These are phyloP conservation scores for Epinotia nisella DNA, from an alignment of 2,888 invertebrate genomes.

Conservation along the genomic window DNA sequence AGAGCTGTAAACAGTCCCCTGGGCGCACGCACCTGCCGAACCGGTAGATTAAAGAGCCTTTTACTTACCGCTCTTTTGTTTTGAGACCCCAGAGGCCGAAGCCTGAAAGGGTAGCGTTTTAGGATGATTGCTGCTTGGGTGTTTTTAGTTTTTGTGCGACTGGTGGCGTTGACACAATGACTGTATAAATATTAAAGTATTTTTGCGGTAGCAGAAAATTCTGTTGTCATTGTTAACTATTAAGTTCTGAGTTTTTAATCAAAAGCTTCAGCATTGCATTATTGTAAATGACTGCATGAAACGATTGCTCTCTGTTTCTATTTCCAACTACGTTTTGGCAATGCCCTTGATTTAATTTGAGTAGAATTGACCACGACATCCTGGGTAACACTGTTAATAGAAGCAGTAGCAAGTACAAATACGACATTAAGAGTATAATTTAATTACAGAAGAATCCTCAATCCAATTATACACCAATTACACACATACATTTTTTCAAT, in stretches of 20 bases:
- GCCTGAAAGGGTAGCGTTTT: slow-evolving; percentile 38
- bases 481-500: too few relatives aligned
- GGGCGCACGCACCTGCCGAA: slow-evolving; percentile 78
- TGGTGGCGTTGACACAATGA: not conserved
- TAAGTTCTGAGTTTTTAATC: not conserved
- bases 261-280: not conserved
- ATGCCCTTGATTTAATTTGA: too few relatives aligned
- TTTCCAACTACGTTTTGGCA: not conserved
- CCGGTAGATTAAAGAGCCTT: slow-evolving; percentile 63
- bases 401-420: too few relatives aligned
- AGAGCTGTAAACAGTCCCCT: slow-evolving; percentile 63
- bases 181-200: not conserved
- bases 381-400: too few relatives aligned
- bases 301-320: not conserved
- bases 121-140: slow-evolving; percentile 32
- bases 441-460: too few relatives aligned
- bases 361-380: too few relatives aligned
- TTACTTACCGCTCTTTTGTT: slow-evolving; percentile 73
- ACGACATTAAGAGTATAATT: too few relatives aligned
- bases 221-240: not conserved
- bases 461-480: too few relatives aligned
- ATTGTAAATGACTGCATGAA: not conserved
- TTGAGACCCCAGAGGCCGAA: slow-evolving; percentile 43
- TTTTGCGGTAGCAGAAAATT: not conserved
- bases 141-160: slow-evolving; percentile 25